phyloP scores from a whole-genome alignment of 64 coral and sea anemone genomes.

The Montipora sp. region DNA sequence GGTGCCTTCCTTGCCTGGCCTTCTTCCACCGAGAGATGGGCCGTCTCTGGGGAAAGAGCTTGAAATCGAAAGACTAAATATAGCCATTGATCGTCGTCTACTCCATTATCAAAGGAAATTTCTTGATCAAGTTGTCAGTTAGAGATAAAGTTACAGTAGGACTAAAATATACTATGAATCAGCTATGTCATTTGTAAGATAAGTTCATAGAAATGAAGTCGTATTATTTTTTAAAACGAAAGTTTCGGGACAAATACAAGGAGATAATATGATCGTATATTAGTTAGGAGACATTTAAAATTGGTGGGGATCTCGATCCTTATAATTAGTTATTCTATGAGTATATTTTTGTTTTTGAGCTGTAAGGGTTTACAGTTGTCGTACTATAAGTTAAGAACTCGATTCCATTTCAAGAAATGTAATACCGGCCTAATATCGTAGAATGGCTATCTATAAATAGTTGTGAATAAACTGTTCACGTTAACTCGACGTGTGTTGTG shows the following conservation, averaged over 20 bases:
- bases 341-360: not conserved
- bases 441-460: not conserved
- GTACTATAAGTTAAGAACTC: not conserved
- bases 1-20: no score
- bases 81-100: no score
- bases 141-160: no score
- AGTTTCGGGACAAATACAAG: not conserved
- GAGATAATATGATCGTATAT: not conserved
- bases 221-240: not conserved
- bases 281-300: slow-evolving; percentile 26
- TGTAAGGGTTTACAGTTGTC: not conserved
- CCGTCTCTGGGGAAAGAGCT: no score
- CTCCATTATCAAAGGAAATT: no score
- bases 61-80: no score
- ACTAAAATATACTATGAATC: no score
- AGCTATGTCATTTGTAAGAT: not conserved
- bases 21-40: no score
- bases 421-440: not conserved
- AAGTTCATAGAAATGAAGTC: not conserved
- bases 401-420: not conserved
- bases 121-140: no score
- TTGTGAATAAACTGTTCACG: not conserved
- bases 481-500: not conserved
- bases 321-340: not conserved
- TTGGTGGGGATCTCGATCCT: not conserved